Percentiles rank a stretch among this genome's conserved stretches.
These are phyloP conservation scores for Zosterops pallidus DNA, from an alignment of 2,113 vertebrate species.

Conservation along the genomic window DNA sequence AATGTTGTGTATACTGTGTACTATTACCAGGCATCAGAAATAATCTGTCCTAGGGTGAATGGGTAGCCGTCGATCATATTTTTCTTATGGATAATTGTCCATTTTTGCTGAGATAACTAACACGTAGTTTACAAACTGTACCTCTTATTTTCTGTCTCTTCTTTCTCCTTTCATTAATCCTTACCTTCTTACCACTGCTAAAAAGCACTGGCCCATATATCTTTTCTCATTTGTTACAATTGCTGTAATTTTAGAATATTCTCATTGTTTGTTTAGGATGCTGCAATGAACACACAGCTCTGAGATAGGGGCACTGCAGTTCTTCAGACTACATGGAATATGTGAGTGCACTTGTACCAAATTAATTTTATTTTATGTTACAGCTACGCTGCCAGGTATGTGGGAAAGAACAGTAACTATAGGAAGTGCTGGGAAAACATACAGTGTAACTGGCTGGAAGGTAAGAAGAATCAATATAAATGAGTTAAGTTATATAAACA, in stretches of 20 bases:
- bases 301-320: not conserved
- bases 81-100: not conserved
- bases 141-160: not conserved
- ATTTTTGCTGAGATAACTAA: not conserved
- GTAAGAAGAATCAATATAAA: conserved; percentile 66
- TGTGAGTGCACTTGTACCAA: not conserved
- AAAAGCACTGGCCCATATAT: not conserved
- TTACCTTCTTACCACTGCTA: not conserved
- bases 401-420: conserved; percentile 95
- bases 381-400: conserved; percentile 94
- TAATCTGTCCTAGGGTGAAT: not conserved
- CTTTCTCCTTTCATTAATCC: not conserved
- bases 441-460: conserved; percentile 97
- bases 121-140: not conserved
- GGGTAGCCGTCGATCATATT: not conserved
- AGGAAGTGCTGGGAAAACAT: conserved; percentile 94
- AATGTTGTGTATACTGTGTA: not conserved
- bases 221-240: not conserved
- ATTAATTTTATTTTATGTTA: conserved; percentile 11
- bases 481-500: not conserved
- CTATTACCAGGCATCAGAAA: not conserved
- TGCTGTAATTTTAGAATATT: not conserved
- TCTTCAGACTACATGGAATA: not conserved
- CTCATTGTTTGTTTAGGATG: not conserved
- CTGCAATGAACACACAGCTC: not conserved